Base-by-base conservation (phyloP, 1,140 invertebrate species). In the Drosophila micromelanica region DNA sequence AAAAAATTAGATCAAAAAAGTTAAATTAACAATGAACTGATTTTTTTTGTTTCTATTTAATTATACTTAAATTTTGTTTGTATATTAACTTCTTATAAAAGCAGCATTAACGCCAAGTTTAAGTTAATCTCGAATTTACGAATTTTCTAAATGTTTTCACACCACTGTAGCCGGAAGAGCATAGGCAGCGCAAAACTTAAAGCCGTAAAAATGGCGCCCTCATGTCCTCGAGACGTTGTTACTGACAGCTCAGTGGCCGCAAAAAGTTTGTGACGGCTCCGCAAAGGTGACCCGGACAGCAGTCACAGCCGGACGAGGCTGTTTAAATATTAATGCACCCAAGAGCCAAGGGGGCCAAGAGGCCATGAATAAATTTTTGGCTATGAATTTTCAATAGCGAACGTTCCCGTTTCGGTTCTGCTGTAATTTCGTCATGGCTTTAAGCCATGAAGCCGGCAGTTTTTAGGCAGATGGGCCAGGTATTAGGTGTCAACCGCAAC, bases 341-440 rank as follows among this genome's bases (percentile, higher is more conserved):
- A 63, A 55, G 75, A 81, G 80, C 64, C 78, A 72, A 60, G 73
- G 76, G 62, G 76, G n/a, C n/a, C n/a, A n/a, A n/a, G n/a, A 84
- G 73, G 77, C 80, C 80, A 89, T 89, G 84, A 89, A 89, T 89
- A 89, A 85, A 89, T 89, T 90, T 89, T 90, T 89, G 84, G 84
- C 85, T 89, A 89, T 89, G 84, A 89, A 89, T 89, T 87, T 87
- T 84, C 84, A 87, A 87, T 89, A 64, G 72, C 68, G 13, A 35
- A 30, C 40, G 11, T 12, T 32, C 43, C 13, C 57, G 45, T 27
- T 59, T 38, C 37, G 37, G 49, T 56, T 49, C n/a, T 67, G 40
- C 56, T 46, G 61, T 48, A 80, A 80, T 86, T 86, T 65, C 23
- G 54, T 73, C 67, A 57, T 52, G 49, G 67, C 82, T 87, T 87